Conservation (phyloP, 2,113 vertebrate species). For the Mesoclemmys tuberculata region DNA sequence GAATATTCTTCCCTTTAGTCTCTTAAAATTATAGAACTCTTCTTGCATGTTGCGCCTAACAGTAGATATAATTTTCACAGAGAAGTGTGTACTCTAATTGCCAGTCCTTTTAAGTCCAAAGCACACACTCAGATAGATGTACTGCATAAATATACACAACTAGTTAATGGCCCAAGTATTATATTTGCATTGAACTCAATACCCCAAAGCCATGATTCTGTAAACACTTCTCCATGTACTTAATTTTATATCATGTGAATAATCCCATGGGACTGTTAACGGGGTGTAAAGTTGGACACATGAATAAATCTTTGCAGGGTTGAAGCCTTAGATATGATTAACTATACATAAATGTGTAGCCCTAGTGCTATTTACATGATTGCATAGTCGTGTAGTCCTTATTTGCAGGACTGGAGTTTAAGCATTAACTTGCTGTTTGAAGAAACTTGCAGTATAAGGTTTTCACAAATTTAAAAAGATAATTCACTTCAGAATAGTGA, state of each 20-base stretch:
- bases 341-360: no score
- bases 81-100: neutral
- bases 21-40: neutral
- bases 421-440: conserved; percentile 4
- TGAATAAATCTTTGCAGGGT: no score
- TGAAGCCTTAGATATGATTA: no score
- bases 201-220: neutral
- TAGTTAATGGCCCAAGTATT: neutral
- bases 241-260: no score
- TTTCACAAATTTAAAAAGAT: conserved; percentile 32
- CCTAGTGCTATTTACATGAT: no score
- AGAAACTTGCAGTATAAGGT: conserved; percentile 8
- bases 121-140: neutral
- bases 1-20: neutral
- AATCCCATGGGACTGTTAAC: no score
- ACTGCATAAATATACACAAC: neutral
- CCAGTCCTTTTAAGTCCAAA: neutral
- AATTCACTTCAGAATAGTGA: neutral
- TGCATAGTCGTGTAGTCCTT: neutral
- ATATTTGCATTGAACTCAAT: neutral
- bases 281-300: no score
- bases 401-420: neutral
- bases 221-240: no score
- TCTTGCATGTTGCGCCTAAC: neutral
- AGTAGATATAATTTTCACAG: neutral